phyloP scores from a whole-genome alignment of 2,888 invertebrate species.

The Apamea monoglypha region DNA sequence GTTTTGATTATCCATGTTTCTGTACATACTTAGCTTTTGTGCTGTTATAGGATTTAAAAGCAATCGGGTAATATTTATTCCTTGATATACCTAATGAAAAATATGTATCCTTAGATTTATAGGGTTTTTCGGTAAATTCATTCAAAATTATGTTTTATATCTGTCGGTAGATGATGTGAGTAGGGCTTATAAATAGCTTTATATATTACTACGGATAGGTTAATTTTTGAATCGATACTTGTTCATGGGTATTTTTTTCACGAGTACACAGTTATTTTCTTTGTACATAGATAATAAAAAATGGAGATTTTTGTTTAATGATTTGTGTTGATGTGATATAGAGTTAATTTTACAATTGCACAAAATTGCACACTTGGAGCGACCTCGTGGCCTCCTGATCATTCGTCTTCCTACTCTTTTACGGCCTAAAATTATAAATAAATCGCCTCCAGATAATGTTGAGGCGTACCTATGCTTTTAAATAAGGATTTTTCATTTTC shows the following conservation, averaged over 20 bases:
- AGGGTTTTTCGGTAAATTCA: background rate
- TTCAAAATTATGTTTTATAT: conserved; percentile 22
- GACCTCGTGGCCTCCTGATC: conserved; percentile 37
- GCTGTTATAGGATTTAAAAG: conserved; percentile 42
- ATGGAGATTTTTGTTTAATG: background rate
- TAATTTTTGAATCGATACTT: background rate
- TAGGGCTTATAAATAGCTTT: conserved; percentile 34
- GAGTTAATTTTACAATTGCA: conserved; percentile 35
- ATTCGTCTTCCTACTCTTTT: conserved; percentile 37
- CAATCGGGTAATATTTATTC: conserved; percentile 34
- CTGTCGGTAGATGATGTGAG: background rate
- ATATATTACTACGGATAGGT: conserved; percentile 9
- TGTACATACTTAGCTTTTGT: conserved; percentile 38
- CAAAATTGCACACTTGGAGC: conserved; percentile 41
- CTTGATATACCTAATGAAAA: background rate
- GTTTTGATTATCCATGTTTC: conserved; percentile 7
- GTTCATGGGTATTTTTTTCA: conserved; percentile 9
- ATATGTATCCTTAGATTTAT: background rate
- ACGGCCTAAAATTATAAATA: background rate
- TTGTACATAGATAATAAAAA: background rate
- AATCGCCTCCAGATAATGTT: conserved; percentile 14
- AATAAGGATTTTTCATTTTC: background rate
- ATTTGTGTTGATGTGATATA: background rate
- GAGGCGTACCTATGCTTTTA: conserved; percentile 16
- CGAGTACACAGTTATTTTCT: conserved; percentile 24